A percentile compares a stretch with the other conserved stretches of the same genome.
phyloP scores from a whole-genome alignment of 2,888 invertebrate species.

The Scaptomyza reducta region DNA sequence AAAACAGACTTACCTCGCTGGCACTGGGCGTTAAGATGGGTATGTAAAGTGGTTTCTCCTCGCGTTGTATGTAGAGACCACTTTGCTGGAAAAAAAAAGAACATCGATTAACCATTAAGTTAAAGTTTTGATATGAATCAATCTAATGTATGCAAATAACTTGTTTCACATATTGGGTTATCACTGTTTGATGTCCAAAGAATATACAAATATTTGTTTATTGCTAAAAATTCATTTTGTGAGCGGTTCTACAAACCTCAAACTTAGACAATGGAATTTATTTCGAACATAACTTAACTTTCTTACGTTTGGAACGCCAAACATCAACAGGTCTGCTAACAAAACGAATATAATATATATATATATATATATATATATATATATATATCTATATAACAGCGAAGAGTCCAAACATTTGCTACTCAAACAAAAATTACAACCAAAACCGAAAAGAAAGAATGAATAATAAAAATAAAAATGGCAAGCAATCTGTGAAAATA shows the following conservation, averaged over 20 bases:
- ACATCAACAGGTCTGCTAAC: conserved; percentile 51
- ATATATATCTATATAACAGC: conserved; percentile 42
- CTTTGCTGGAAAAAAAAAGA: conserved; percentile 75
- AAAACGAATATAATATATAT: conserved; percentile 17
- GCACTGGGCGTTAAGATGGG: conserved; percentile 72
- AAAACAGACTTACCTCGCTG: conserved; percentile 75
- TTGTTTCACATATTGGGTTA: too few species aligned
- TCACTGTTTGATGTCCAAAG: too few species aligned
- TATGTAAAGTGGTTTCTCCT: conserved; percentile 79
- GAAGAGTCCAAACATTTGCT: conserved; percentile 23
- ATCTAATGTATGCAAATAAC: too few species aligned
- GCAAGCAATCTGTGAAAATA: conserved; percentile 53
- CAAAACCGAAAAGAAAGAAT: conserved; percentile 1
- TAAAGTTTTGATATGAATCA: too few species aligned
- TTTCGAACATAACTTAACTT: conserved; percentile 26
- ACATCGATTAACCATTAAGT: conserved; percentile 10
- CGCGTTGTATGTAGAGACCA: conserved; percentile 79
- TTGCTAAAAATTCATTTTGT: too few species aligned
- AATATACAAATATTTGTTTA: too few species aligned
- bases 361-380: conserved; percentile 35
- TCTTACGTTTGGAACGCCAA: conserved; percentile 27
- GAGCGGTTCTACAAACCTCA: background rate
- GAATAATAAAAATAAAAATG: conserved; percentile 5
- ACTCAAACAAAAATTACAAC: conserved; percentile 24
- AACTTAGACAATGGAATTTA: conserved; percentile 23